A percentile compares a stretch with the other conserved stretches of the same genome.
These are phyloP conservation scores for Eupsittula cactorum DNA, from an alignment of 2,113 vertebrate genomes.

Conservation along the genomic window DNA sequence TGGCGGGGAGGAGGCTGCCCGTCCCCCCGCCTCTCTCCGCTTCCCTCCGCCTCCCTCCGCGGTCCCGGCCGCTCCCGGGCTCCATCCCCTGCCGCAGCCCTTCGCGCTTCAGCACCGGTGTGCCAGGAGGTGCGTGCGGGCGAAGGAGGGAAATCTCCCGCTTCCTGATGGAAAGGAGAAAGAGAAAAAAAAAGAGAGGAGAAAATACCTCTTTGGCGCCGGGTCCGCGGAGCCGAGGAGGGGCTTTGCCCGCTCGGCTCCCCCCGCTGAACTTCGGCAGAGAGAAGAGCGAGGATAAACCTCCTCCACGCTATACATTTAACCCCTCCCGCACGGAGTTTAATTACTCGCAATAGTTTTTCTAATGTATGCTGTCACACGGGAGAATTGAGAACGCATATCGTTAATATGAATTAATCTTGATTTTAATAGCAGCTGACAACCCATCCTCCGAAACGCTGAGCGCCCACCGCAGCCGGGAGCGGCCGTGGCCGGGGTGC, in stretches of 20 bases:
- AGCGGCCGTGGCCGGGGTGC: conserved; percentile 67
- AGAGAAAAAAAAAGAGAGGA: too few species aligned
- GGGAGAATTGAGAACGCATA: conserved; percentile 79
- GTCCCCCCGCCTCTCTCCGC: background rate
- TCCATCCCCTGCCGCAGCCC: background rate
- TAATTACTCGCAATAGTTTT: conserved; percentile 80
- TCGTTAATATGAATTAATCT: conserved; percentile 85
- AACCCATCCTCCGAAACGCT: conserved; percentile 77
- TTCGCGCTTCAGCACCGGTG: background rate
- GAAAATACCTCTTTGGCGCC: background rate
- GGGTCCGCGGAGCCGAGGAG: conserved; percentile 8
- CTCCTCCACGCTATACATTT: background rate
- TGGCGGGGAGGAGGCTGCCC: background rate
- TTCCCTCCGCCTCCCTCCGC: background rate
- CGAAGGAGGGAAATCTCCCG: background rate
- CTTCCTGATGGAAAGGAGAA: background rate
- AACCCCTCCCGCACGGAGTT: conserved; percentile 71
- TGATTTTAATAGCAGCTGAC: conserved; percentile 82
- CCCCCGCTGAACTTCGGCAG: conserved; percentile 53
- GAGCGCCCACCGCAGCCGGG: conserved; percentile 67
- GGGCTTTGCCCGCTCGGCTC: conserved; percentile 7
- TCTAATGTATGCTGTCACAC: conserved; percentile 79
- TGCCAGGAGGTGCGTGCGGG: background rate
- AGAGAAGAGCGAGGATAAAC: conserved; percentile 1
- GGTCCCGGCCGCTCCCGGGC: background rate